Percentiles rank a stretch among this genome's conserved stretches.
These are phyloP conservation scores for Equus przewalskii DNA, from an alignment of 2,113 vertebrate species.

Conservation along the genomic window DNA sequence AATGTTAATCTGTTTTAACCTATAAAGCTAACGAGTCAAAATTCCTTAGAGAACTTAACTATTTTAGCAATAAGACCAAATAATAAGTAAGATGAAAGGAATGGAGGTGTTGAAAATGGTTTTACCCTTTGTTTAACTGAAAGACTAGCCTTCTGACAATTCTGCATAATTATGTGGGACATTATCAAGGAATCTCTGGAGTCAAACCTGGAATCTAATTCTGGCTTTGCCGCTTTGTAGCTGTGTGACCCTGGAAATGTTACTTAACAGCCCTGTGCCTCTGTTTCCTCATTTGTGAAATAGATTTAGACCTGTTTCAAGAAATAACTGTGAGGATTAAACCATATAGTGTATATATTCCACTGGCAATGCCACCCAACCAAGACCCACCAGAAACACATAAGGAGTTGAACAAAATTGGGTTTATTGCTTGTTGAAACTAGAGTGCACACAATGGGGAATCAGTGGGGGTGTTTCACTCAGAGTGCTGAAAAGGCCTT, in stretches of 20 bases:
- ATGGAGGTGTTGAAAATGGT: neutral
- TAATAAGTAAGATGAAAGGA: neutral
- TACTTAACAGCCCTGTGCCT: neutral
- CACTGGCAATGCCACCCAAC: neutral
- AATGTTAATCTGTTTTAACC: neutral
- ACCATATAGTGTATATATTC: neutral
- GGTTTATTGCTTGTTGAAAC: neutral
- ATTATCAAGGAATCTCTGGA: neutral
- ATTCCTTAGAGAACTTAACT: neutral
- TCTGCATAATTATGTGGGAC: neutral
- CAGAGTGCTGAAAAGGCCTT: neutral
- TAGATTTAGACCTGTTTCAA: neutral
- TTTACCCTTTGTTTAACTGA: neutral
- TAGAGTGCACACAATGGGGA: neutral
- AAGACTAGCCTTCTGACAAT: neutral
- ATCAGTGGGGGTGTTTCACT: neutral
- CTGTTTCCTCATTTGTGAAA: neutral
- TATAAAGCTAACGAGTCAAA: neutral
- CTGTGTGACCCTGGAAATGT: neutral
- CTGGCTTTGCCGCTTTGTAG: neutral
- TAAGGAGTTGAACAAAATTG: neutral
- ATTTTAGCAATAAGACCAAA: neutral
- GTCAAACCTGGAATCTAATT: conserved; percentile 15
- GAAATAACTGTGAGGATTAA: neutral
- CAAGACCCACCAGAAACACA: neutral